phyloP scores from a whole-genome alignment of 1,140 invertebrate species.

The Orius laevigatus region DNA sequence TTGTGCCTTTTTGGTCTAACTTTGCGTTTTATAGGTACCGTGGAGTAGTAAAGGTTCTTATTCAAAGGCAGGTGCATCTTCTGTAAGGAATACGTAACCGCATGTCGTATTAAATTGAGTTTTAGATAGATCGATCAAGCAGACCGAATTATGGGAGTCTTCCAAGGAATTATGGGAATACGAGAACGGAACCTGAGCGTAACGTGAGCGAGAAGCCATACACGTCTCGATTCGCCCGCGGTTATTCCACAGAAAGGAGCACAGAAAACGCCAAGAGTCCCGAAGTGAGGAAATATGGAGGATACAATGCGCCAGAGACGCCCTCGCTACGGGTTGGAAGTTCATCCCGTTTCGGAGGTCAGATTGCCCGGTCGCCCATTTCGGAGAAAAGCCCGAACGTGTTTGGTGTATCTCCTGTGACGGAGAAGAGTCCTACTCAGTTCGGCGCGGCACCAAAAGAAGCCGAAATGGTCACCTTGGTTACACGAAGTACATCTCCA shows the following conservation, averaged over 20 bases:
- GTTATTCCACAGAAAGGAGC: neutral
- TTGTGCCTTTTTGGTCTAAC: too few species aligned
- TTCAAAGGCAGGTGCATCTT: too few species aligned
- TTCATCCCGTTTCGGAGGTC: constrained; percentile 18
- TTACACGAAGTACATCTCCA: constrained; percentile 58
- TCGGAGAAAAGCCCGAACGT: constrained; percentile 20
- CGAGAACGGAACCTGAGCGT: neutral
- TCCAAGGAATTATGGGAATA: neutral
- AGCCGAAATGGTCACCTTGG: constrained; percentile 32
- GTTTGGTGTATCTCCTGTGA: constrained; percentile 19
- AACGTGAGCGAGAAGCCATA: neutral
- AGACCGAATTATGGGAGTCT: constrained; percentile 3
- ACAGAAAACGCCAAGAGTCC: neutral
- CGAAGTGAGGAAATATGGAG: neutral
- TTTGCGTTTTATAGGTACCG: too few species aligned
- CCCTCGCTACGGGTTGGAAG: constrained; percentile 16
- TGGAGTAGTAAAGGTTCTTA: too few species aligned
- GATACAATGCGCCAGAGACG: constrained; percentile 5
- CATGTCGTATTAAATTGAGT: too few species aligned
- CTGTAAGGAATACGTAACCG: too few species aligned
- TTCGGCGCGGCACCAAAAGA: neutral
- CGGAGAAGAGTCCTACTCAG: constrained; percentile 2
- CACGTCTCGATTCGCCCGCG: neutral
- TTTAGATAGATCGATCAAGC: too few species aligned
- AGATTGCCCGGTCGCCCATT: constrained; percentile 20